Conservation (phyloP, 2,113 vertebrate species). For the Ramphastos sulfuratus region DNA sequence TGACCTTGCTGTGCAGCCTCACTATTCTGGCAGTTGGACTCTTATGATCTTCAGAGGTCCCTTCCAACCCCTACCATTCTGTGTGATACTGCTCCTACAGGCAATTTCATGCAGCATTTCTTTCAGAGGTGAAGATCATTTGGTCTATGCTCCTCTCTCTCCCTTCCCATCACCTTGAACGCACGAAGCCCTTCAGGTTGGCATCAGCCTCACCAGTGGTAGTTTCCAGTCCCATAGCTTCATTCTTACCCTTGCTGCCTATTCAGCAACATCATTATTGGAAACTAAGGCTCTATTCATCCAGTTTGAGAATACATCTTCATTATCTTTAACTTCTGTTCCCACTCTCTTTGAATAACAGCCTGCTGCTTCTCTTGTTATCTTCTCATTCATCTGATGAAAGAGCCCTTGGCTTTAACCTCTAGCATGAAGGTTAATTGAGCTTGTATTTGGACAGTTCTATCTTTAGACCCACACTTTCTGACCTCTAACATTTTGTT, state of each 20-base stretch:
- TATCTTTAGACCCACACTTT: conserved; percentile 52
- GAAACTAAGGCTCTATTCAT: conserved; percentile 64
- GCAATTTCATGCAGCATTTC: not conserved
- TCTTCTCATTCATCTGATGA: conserved; percentile 52
- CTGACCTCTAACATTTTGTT: conserved; percentile 48
- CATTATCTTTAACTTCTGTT: conserved; percentile 63
- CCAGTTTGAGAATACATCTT: conserved; percentile 45
- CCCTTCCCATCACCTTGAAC: not conserved
- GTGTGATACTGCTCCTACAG: not conserved
- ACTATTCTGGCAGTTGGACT: not conserved
- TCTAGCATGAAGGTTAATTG: conserved; percentile 28
- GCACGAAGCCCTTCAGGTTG: conserved; percentile 11
- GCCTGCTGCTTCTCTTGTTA: conserved; percentile 38
- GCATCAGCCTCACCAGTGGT: not conserved
- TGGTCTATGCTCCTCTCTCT: rapidly evolving
- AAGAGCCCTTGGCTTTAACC: conserved; percentile 62
- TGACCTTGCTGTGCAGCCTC: not conserved
- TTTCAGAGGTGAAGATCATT: not conserved
- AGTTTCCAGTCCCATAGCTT: conserved; percentile 43
- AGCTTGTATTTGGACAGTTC: conserved; percentile 20
- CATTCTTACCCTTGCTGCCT: conserved; percentile 22
- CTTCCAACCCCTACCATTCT: too few relatives aligned
- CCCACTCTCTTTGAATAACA: conserved; percentile 33
- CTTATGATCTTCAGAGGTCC: too few relatives aligned
- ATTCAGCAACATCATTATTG: conserved; percentile 58